Conservation (phyloP, 2,888 invertebrate genomes). For the Chrysolina haemoptera region DNA sequence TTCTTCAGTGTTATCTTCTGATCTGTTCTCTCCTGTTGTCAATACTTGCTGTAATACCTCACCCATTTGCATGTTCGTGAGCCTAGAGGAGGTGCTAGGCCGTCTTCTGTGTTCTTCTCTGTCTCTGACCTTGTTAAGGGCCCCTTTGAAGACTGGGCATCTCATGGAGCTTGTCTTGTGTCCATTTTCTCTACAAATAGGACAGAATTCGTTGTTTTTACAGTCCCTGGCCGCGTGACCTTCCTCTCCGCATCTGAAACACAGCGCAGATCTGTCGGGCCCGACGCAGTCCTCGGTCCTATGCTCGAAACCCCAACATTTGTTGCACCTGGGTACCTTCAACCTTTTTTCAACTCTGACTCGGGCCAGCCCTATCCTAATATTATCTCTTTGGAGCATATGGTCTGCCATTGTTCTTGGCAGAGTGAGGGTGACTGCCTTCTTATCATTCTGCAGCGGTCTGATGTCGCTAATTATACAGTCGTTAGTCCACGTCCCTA, state of each 20-base stretch:
- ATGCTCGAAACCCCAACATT: conserved; percentile 7
- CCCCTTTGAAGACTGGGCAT: too few species aligned
- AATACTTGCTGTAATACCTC: too few species aligned
- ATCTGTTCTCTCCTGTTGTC: too few species aligned
- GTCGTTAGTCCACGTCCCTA: not conserved
- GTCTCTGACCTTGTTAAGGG: too few species aligned
- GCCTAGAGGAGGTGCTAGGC: too few species aligned
- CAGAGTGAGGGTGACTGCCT: conserved; percentile 5
- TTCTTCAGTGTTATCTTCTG: not conserved
- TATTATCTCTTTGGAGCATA: not conserved
- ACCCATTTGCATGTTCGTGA: too few species aligned
- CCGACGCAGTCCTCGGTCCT: not conserved
- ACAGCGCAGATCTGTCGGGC: not conserved
- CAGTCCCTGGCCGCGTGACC: too few species aligned
- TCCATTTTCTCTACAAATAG: too few species aligned
- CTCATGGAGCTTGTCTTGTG: not conserved
- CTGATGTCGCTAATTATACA: not conserved
- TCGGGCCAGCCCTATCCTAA: not conserved
- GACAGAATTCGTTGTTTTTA: too few species aligned
- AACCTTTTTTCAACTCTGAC: not conserved
- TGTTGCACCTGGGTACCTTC: not conserved
- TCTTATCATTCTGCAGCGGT: not conserved
- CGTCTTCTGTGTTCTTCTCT: too few species aligned
- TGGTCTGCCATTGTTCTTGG: not conserved
- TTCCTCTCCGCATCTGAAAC: too few species aligned